Conservation (phyloP, 2,888 invertebrate genomes). For the Oscheius myriophilus region DNA sequence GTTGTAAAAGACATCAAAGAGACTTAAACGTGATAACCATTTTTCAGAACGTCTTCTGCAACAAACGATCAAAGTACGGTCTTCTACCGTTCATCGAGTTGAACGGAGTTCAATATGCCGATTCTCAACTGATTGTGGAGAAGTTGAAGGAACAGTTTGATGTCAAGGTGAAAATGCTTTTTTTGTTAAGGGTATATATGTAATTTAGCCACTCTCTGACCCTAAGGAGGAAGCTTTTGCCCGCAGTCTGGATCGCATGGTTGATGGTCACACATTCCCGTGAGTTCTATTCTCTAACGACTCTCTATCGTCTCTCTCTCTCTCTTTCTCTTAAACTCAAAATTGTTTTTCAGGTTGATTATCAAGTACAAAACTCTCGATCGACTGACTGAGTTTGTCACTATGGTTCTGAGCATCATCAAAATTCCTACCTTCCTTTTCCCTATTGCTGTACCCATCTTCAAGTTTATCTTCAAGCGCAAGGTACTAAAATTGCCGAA, state of each 20-base stretch:
- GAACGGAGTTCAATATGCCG: constrained; percentile 29
- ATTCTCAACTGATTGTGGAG: constrained; percentile 31
- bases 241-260: constrained; percentile 10
- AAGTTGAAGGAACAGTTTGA: constrained; percentile 17
- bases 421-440: not conserved
- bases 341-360: not conserved
- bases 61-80: constrained; percentile 15
- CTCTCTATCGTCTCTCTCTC: too few species aligned
- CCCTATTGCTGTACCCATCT: not conserved
- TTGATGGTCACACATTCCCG: constrained; percentile 15
- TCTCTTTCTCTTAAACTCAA: too few species aligned
- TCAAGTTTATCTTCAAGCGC: not conserved
- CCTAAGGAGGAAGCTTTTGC: constrained; percentile 3
- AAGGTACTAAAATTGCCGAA: not conserved
- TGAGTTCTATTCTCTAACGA: not conserved
- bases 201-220: constrained; percentile 1
- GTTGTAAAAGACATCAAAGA: too few species aligned
- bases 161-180: constrained; percentile 18
- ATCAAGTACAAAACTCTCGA: constrained; percentile 13
- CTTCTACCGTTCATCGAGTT: constrained; percentile 32
- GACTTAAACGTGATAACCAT: too few species aligned
- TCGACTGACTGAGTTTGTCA: not conserved
- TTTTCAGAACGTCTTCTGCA: not conserved
- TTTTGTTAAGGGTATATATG: too few species aligned
- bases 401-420: not conserved